Evolutionary conservation across 35 echinoderm and acorn worm genomes (phyloP).

Genomic region (Strongylocentrotus purpuratus): DNA sequence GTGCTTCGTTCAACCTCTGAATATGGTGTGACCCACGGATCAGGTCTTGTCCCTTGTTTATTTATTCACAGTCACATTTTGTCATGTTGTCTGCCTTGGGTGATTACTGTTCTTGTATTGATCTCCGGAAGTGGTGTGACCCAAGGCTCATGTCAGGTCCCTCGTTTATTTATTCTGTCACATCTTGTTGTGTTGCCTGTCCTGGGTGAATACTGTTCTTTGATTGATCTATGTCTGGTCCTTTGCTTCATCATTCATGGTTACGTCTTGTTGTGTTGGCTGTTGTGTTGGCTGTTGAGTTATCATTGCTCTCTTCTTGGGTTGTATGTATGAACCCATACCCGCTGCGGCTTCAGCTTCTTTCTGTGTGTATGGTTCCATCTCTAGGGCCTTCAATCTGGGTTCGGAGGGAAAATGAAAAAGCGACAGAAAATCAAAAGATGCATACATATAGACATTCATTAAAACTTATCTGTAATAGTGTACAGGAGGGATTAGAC

Average conservation of each 20-base stretch:
- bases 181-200: too few species aligned
- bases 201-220: background rate
- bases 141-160: background rate
- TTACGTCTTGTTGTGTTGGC: background rate
- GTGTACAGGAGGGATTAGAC: too few species aligned
- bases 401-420: background rate
- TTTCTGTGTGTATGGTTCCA: constrained; percentile 84
- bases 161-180: background rate
- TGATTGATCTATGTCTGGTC: background rate
- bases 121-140: background rate
- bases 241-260: background rate
- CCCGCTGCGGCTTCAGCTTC: constrained; percentile 93
- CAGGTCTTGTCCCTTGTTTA: too few species aligned
- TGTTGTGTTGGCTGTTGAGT: constrained; percentile 57
- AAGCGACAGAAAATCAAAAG: too few species aligned
- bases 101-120: background rate
- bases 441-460: too few species aligned
- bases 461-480: too few species aligned
- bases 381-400: constrained; percentile 86
- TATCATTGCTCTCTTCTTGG: constrained; percentile 63
- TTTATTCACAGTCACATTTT: background rate
- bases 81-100: background rate
- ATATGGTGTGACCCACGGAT: too few species aligned
- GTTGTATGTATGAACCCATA: constrained; percentile 79
- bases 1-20: too few species aligned